Base-by-base conservation (phyloP, 1,140 invertebrate genomes). In the Limonius californicus region DNA sequence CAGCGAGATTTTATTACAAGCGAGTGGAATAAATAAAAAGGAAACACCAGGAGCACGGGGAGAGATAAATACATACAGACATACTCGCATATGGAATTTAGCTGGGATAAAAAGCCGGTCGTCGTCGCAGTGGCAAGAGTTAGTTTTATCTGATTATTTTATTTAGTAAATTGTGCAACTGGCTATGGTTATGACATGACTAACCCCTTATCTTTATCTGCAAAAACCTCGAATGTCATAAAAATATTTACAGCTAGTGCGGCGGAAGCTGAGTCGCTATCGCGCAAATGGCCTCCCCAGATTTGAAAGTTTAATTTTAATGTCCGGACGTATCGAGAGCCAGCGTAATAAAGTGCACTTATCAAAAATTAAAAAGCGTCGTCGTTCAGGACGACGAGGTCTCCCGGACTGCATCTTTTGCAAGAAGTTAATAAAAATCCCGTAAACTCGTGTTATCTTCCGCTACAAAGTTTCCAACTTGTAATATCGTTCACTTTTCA, bases 301-400 rank as follows among this genome's bases (percentile, higher is more conserved):
- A 62, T 62, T 62, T 62, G 57, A 62, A 62, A 57, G 54, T 62
- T 62, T 62, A 62, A 62, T 62, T 62, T 62, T 62, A 62, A 62
- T 62, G 61, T 42, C 35, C 20, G 35, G 30, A 57, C 53, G 53
- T 57, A 62, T 57, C 42, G 43, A 56, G 54, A 50, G 20, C 45
- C 42, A 32, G 54, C 16, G 57, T 62, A 57, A 62, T 57, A 57
- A 62, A 62, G 45, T 57, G 61, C 61, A 62, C 61, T 62, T 62
- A 62, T 62, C 61, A 62, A 62, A 62, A 62, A 62, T 62, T 57
- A 62, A 62, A 62, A 57, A 53, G 3, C 35, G 3, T 27, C 23
- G 23, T 27, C 23, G 23, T 9, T 27, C n/a, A n/a, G n/a, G n/a
- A n/a, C n/a, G n/a, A 32, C 27, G 35, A 11, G 54, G 19, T 57